Conservation (phyloP, 2,797 vertebrate genomes). For the Schizopygopsis malacanthus region DNA sequence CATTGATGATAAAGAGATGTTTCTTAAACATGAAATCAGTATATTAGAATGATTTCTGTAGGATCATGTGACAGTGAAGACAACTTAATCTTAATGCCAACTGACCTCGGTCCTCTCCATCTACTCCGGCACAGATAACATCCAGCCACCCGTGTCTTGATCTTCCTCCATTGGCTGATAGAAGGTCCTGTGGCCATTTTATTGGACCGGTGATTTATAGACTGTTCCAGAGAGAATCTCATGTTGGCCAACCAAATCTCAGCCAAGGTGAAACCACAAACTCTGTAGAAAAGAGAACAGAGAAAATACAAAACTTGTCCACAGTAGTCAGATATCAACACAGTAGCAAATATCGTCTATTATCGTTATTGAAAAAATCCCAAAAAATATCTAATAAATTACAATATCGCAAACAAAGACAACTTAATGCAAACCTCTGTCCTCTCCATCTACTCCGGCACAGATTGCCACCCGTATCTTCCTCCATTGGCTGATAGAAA, state of each 20-base stretch:
- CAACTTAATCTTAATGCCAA: not conserved
- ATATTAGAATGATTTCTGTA: not conserved
- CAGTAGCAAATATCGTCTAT: too few species aligned
- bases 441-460: too few species aligned
- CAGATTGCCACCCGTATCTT: too few species aligned
- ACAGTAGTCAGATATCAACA: too few species aligned
- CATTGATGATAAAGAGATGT: not conserved
- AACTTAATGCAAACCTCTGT: too few species aligned
- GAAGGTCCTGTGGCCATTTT: not conserved
- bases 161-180: not conserved
- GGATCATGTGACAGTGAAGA: not conserved
- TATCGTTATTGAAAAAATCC: too few species aligned
- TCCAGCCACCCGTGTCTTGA: not conserved
- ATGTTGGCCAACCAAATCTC: constrained; percentile 37
- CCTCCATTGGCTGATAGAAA: too few species aligned
- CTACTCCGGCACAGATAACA: not conserved
- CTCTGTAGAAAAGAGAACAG: constrained; percentile 19
- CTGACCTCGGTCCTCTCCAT: constrained; percentile 18
- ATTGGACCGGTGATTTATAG: not conserved
- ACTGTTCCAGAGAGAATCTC: not conserved
- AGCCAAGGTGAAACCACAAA: not conserved
- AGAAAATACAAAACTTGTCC: not conserved
- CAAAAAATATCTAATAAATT: too few species aligned
- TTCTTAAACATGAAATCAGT: not conserved
- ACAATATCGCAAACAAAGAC: too few species aligned